Percentiles rank a stretch among this genome's conserved stretches.
phyloP scores from a whole-genome alignment of 2,888 invertebrate genomes.

The Aphodius granarius region DNA sequence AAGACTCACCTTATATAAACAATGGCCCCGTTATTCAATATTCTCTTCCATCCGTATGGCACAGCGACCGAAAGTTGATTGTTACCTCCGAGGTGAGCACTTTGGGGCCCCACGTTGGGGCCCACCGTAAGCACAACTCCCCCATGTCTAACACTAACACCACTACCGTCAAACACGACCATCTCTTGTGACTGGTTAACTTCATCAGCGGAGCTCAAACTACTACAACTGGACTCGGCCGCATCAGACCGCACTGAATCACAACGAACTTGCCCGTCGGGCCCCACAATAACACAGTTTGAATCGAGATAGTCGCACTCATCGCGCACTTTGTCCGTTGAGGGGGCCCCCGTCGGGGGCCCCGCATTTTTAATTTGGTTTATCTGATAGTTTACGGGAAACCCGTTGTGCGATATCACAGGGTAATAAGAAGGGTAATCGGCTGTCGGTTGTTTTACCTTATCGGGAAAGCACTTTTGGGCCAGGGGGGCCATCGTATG shows the following conservation, averaged over 20 bases:
- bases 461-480: constrained; percentile 41
- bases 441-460: constrained; percentile 38
- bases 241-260: constrained; percentile 63
- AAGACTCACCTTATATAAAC: constrained; percentile 73
- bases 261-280: constrained; percentile 53
- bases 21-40: constrained; percentile 69
- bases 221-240: constrained; percentile 61
- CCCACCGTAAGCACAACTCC: constrained; percentile 49
- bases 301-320: constrained; percentile 43
- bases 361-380: constrained; percentile 31
- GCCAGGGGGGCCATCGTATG: constrained; percentile 48
- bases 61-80: constrained; percentile 53
- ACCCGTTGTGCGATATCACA: constrained; percentile 50
- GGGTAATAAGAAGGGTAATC: constrained; percentile 37
- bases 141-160: constrained; percentile 48
- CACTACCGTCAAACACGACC: constrained; percentile 54
- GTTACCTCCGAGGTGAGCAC: constrained; percentile 33
- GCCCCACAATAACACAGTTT: constrained; percentile 45
- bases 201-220: constrained; percentile 56
- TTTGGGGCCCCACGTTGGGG: constrained; percentile 39
- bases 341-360: constrained; percentile 31
- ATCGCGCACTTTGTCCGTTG: constrained; percentile 44
- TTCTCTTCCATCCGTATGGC: constrained; percentile 79
- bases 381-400: constrained; percentile 41
- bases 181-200: constrained; percentile 45